phyloP scores from a whole-genome alignment of 2,888 invertebrate species.

The Crematogaster levior region DNA sequence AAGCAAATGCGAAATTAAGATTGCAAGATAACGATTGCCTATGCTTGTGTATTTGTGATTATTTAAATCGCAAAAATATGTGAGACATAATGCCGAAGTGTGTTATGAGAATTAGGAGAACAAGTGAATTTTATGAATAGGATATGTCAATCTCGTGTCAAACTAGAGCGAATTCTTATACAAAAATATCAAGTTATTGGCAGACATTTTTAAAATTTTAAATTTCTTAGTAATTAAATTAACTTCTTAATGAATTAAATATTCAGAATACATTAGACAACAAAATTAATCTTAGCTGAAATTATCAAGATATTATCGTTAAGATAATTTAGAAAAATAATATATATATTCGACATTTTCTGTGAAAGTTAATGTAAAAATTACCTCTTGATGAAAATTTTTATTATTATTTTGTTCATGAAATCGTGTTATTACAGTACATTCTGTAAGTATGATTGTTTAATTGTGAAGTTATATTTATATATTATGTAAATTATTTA shows the following conservation, averaged over 20 bases:
- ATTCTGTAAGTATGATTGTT: background rate
- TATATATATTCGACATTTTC: background rate
- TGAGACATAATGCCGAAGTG: background rate
- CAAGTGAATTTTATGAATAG: background rate
- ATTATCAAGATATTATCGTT: slow-evolving; percentile 3
- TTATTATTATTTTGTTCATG: background rate
- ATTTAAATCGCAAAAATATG: background rate
- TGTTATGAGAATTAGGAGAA: background rate
- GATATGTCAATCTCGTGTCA: background rate
- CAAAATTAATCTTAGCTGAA: background rate
- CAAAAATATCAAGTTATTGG: background rate
- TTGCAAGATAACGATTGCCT: slow-evolving; percentile 32
- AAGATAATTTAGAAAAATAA: background rate
- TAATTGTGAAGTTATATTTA: background rate
- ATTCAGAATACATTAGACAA: background rate
- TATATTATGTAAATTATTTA: background rate
- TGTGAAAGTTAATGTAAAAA: background rate
- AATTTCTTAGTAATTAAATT: background rate
- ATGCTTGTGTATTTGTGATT: background rate
- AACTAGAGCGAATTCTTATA: background rate
- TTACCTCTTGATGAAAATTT: background rate
- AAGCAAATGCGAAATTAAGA: slow-evolving; percentile 57
- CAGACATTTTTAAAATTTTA: background rate
- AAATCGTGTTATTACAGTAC: background rate
- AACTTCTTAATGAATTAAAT: background rate